Percentiles rank a stretch among this genome's conserved stretches.
Evolutionary conservation across 2,888 invertebrate species (phyloP).

Genomic region (Drosophila cyrtoloma): DNA sequence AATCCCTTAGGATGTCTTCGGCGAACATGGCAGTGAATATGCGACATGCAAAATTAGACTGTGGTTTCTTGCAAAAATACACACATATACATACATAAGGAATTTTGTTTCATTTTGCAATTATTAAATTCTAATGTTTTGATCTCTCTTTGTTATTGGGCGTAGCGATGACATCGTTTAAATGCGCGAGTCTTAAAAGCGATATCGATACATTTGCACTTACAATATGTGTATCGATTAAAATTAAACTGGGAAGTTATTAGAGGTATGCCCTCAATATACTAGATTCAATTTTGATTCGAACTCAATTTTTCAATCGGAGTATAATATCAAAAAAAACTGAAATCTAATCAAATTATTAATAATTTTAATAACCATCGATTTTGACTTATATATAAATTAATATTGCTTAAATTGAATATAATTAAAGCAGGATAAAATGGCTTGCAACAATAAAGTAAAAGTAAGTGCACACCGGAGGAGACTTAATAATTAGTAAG

Average conservation of each 20-base stretch:
- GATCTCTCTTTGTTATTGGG: conserved; percentile 45
- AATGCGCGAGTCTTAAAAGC: conserved; percentile 19
- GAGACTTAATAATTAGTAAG: background rate
- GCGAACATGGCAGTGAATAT: conserved; percentile 66
- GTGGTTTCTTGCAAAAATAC: background rate
- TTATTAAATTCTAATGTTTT: conserved; percentile 22
- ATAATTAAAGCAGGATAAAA: no score
- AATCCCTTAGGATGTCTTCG: conserved; percentile 82
- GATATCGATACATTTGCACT: conserved; percentile 23
- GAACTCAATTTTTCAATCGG: background rate
- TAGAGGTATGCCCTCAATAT: background rate
- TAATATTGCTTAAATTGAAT: no score
- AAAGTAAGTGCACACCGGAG: no score
- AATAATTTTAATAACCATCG: no score
- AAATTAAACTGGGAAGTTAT: background rate
- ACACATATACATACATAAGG: conserved; percentile 45
- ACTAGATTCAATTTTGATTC: background rate
- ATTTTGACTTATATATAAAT: no score
- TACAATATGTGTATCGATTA: background rate
- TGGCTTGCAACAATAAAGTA: no score
- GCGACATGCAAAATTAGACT: background rate
- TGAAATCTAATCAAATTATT: background rate
- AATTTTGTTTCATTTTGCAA: conserved; percentile 48
- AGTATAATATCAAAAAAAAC: background rate
- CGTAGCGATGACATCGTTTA: conserved; percentile 35